phyloP scores from a whole-genome alignment of 2,113 vertebrate species.

The Callospermophilus lateralis region DNA sequence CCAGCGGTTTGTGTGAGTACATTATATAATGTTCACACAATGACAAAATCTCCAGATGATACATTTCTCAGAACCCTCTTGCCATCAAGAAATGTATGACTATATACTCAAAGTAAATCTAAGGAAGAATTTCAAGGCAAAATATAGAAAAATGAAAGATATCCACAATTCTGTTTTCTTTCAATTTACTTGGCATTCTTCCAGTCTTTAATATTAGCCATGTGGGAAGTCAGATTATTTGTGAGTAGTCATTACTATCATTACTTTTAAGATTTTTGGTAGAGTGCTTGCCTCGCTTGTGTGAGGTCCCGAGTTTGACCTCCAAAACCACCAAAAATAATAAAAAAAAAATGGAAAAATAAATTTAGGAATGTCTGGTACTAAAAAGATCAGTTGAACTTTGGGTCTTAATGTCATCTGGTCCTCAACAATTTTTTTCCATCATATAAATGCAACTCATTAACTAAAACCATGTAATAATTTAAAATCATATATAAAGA shows the following conservation, averaged over 20 bases:
- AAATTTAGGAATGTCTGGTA: neutral
- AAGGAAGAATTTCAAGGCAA: neutral
- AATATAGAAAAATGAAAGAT: neutral
- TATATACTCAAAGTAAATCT: neutral
- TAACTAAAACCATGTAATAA: neutral
- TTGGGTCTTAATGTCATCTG: neutral
- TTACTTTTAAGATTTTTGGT: neutral
- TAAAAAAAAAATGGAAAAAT: neutral
- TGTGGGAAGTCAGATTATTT: neutral
- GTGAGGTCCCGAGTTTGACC: neutral
- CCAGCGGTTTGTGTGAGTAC: neutral
- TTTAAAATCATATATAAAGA: constrained; percentile 24
- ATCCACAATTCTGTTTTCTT: neutral
- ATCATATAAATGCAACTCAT: neutral
- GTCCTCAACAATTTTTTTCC: constrained; percentile 11
- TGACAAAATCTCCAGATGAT: neutral
- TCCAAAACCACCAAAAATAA: neutral
- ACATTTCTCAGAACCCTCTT: neutral
- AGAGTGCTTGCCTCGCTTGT: neutral
- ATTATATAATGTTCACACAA: neutral
- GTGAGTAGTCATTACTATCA: neutral
- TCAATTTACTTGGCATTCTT: no score
- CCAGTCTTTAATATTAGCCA: neutral
- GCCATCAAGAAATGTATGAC: neutral
- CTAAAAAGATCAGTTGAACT: neutral